phyloP scores from a whole-genome alignment of 2,797 vertebrate genomes.

The Hyperoplus lanceolatus region DNA sequence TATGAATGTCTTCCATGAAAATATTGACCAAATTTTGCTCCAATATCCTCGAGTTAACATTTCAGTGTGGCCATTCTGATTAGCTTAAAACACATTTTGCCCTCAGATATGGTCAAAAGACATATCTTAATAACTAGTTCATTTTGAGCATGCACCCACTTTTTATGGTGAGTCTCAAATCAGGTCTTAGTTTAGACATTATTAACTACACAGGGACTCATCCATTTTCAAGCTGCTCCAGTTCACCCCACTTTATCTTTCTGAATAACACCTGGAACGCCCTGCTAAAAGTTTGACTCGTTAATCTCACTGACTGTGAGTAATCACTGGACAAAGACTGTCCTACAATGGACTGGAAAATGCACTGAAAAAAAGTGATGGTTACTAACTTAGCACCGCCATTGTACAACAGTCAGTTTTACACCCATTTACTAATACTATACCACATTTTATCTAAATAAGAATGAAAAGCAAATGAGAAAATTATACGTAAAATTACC shows the following conservation, averaged over 20 bases:
- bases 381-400: neutral
- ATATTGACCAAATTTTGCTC: too few species aligned
- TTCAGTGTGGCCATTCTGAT: neutral
- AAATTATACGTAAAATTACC: too few species aligned
- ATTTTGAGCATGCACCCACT: neutral
- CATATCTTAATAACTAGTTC: neutral
- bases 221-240: neutral
- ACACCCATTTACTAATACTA: too few species aligned
- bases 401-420: too few species aligned
- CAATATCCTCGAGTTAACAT: neutral
- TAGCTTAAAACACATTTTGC: neutral
- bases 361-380: neutral
- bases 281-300: neutral
- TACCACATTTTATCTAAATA: too few species aligned
- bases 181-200: neutral
- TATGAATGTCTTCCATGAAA: neutral
- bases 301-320: slow-evolving; percentile 1
- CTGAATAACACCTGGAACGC: neutral
- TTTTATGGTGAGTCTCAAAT: neutral
- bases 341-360: neutral
- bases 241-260: neutral
- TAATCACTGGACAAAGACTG: neutral
- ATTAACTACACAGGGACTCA: neutral
- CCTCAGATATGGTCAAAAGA: neutral
- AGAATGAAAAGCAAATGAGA: too few species aligned